phyloP scores from a whole-genome alignment of 2,888 invertebrate genomes.

The Frankliniella intonsa region DNA sequence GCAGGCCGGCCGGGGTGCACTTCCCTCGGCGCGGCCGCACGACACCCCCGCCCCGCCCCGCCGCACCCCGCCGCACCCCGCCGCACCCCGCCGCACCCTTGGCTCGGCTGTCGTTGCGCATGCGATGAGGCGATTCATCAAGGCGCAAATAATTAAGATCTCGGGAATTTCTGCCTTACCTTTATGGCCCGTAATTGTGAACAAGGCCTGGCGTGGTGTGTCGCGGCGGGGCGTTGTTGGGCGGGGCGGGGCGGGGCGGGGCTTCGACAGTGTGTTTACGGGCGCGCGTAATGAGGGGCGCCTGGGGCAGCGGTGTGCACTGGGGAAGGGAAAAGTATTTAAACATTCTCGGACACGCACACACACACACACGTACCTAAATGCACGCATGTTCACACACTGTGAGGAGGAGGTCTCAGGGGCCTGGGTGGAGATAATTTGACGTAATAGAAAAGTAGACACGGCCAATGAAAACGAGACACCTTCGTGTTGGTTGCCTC shows the following conservation, averaged over 20 bases:
- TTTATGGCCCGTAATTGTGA: slow-evolving; percentile 10
- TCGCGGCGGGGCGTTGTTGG: neutral
- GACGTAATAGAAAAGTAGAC: too few relatives aligned
- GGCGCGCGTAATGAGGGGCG: neutral
- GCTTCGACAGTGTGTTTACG: neutral
- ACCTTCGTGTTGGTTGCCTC: too few relatives aligned
- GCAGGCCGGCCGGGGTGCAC: neutral
- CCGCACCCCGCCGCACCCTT: neutral
- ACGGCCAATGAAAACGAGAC: too few relatives aligned
- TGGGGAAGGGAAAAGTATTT: too few relatives aligned
- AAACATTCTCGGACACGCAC: too few relatives aligned
- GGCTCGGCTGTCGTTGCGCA: neutral
- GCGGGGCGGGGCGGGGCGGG: neutral
- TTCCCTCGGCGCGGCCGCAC: neutral
- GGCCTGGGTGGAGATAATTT: too few relatives aligned
- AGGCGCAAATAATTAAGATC: slow-evolving; percentile 17
- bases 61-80: neutral
- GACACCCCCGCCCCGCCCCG: neutral
- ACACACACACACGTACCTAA: too few relatives aligned
- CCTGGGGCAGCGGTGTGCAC: neutral
- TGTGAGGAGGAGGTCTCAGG: too few relatives aligned
- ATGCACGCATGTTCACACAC: too few relatives aligned
- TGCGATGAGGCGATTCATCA: slow-evolving; percentile 11
- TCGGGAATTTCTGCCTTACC: neutral
- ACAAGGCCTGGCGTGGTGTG: neutral